phyloP scores from a whole-genome alignment of 1,140 invertebrate species.

The Cherax quadricarinatus region DNA sequence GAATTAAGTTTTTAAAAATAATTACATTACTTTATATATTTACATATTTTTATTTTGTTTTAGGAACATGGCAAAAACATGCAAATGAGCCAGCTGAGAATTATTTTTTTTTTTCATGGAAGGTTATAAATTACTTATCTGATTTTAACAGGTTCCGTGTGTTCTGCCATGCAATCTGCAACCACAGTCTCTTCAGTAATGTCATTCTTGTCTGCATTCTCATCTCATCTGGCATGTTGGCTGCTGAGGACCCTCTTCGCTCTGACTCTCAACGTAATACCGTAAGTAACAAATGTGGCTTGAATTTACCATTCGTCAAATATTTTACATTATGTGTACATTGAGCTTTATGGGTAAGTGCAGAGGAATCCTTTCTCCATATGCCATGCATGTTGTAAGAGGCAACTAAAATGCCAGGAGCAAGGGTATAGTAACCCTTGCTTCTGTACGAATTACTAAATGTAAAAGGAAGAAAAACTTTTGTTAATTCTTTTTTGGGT shows the following conservation, averaged over 20 bases:
- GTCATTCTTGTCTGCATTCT: conserved; percentile 98
- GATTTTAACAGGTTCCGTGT: conserved; percentile 90
- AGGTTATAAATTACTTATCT: not conserved
- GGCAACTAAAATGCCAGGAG: no score
- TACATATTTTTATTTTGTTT: not conserved
- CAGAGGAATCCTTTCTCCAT: no score
- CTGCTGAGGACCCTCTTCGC: conserved; percentile 96
- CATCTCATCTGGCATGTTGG: conserved; percentile 98
- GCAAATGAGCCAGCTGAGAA: not conserved
- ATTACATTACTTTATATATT: no score
- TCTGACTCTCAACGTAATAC: conserved; percentile 80
- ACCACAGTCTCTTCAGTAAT: conserved; percentile 97
- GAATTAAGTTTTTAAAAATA: no score
- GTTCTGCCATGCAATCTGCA: conserved; percentile 97
- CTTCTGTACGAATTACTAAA: no score
- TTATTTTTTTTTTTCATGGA: not conserved
- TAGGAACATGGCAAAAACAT: not conserved
- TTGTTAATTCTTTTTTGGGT: no score
- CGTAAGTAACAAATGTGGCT: conserved; percentile 1
- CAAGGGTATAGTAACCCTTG: no score
- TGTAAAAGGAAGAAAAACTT: no score
- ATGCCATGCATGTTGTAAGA: no score
- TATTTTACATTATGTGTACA: not conserved
- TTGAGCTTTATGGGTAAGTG: no score
- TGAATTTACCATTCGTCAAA: not conserved